Percentiles rank a stretch among this genome's conserved stretches.
Evolutionary conservation across 2,113 vertebrate species (phyloP).

Genomic region (Rousettus leschenaultii): DNA sequence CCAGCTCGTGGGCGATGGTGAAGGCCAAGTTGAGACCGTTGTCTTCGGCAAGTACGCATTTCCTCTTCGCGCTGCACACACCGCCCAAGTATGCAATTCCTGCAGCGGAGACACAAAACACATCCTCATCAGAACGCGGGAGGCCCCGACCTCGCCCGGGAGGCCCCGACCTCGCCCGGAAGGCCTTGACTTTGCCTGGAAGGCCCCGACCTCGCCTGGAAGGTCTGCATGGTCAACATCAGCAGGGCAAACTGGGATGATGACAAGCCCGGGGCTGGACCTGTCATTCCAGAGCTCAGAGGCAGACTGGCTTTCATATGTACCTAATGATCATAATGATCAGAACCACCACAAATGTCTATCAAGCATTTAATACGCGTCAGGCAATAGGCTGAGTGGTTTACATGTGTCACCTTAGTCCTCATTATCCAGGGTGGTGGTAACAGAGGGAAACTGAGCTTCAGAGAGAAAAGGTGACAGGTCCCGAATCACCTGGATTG

Average conservation of each 20-base stretch:
- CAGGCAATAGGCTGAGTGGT: background rate
- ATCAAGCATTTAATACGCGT: fast-evolving
- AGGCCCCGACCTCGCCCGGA: no score
- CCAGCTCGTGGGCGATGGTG: constrained; percentile 98
- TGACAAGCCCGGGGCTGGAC: background rate
- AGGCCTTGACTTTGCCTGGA: no score
- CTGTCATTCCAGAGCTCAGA: background rate
- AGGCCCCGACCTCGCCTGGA: no score
- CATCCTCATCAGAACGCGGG: constrained; percentile 48
- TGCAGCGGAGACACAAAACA: constrained; percentile 78
- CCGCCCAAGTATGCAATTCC: constrained; percentile 98
- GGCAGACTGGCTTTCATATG: background rate
- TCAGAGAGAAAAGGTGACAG: background rate
- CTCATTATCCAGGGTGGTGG: background rate
- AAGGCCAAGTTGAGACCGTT: constrained; percentile 98
- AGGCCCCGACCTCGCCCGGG: background rate
- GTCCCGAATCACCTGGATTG: background rate
- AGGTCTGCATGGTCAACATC: background rate
- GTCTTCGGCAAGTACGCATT: constrained; percentile 97
- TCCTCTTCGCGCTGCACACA: constrained; percentile 94
- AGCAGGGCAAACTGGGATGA: background rate
- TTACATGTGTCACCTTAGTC: background rate
- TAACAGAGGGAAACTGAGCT: background rate
- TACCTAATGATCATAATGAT: background rate
- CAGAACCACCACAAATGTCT: background rate